phyloP scores from a whole-genome alignment of 2,888 invertebrate species.

The Apamea anceps region DNA sequence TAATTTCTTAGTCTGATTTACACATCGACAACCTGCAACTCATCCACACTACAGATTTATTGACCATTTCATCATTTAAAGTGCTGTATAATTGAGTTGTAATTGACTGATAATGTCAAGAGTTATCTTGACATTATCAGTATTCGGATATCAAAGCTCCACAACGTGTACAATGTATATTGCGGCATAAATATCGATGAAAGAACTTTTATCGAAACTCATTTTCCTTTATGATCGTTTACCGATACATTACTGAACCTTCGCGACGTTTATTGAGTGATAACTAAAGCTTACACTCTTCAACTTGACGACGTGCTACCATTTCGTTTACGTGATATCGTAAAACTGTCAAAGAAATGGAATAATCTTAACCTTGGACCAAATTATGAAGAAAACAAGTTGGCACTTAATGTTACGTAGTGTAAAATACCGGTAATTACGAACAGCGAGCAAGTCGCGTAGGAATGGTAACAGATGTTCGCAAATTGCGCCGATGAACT shows the following conservation, averaged over 20 bases:
- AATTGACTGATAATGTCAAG: too few relatives aligned
- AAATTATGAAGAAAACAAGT: constrained; percentile 59
- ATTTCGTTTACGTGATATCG: constrained; percentile 45
- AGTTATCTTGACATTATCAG: constrained; percentile 22
- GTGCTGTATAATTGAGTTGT: constrained; percentile 34
- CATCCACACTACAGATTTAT: constrained; percentile 24
- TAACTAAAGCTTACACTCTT: constrained; percentile 33
- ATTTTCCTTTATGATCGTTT: constrained; percentile 43
- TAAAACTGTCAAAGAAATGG: constrained; percentile 57
- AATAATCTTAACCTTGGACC: constrained; percentile 60
- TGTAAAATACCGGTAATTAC: constrained; percentile 42
- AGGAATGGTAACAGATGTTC: constrained; percentile 63
- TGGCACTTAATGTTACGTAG: constrained; percentile 49
- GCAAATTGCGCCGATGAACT: constrained; percentile 56
- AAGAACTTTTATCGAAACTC: constrained; percentile 25
- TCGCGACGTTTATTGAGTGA: constrained; percentile 31
- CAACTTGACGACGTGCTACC: constrained; percentile 26
- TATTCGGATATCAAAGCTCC: constrained; percentile 1
- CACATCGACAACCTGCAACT: constrained; percentile 7
- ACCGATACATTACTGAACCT: constrained; percentile 21
- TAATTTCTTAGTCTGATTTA: constrained; percentile 13
- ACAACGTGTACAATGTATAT: neutral
- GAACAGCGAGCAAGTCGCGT: constrained; percentile 19
- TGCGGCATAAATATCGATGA: constrained; percentile 24
- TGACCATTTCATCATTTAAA: constrained; percentile 16